These are phyloP conservation scores for Rhinophrynus dorsalis DNA, from an alignment of 2,797 vertebrate species.

Conservation along the genomic window DNA sequence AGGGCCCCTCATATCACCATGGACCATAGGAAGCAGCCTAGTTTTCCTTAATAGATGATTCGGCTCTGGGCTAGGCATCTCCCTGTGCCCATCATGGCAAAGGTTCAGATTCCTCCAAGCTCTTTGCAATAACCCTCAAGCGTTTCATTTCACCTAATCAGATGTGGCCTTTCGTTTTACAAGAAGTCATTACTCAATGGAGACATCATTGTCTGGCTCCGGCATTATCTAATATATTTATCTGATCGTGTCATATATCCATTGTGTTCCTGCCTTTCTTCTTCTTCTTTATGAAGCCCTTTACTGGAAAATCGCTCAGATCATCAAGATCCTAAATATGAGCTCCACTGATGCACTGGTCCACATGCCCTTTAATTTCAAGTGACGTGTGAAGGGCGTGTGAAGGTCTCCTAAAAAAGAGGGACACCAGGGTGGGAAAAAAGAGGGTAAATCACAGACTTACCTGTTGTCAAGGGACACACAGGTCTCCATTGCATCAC, in stretches of 20 bases:
- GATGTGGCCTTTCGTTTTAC: slow-evolving; percentile 23
- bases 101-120: neutral
- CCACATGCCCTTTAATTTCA: neutral
- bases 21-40: too few relatives aligned
- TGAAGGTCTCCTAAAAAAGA: too few relatives aligned
- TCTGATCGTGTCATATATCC: slow-evolving; percentile 57
- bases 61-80: too few relatives aligned
- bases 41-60: too few relatives aligned
- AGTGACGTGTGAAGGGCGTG: neutral
- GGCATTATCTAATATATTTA: slow-evolving; percentile 62
- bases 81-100: neutral
- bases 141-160: slow-evolving; percentile 42
- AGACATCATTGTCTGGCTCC: slow-evolving; percentile 51
- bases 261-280: slow-evolving; percentile 22
- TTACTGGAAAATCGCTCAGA: slow-evolving; percentile 25
- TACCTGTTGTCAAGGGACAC: too few relatives aligned
- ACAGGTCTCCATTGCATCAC: too few relatives aligned
- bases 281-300: slow-evolving; percentile 15
- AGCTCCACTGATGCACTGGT: neutral
- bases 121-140: neutral
- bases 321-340: neutral
- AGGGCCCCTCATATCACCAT: too few relatives aligned
- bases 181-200: slow-evolving; percentile 54
- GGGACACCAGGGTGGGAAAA: too few relatives aligned
- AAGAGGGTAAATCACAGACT: too few relatives aligned